Percentiles rank a stretch among this genome's conserved stretches.
Conservation (phyloP, 1,140 invertebrate species). For the Platyura marginata region DNA sequence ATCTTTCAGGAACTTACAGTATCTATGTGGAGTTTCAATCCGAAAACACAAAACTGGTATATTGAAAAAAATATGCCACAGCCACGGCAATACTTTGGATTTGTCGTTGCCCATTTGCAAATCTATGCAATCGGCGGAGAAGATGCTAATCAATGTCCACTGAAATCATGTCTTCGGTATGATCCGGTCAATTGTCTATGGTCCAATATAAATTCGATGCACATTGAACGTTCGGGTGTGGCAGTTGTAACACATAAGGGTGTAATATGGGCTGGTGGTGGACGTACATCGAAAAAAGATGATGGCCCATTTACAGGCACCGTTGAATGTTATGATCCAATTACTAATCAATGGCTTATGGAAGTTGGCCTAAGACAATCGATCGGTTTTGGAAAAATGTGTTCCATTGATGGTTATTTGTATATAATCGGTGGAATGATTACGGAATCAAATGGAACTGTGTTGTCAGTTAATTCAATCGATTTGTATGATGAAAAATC, state of each 20-base stretch:
- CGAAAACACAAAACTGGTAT: neutral
- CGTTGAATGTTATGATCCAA: neutral
- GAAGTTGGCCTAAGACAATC: neutral
- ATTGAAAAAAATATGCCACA: neutral
- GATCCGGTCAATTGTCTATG: neutral
- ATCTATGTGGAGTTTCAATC: neutral
- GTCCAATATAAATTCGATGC: neutral
- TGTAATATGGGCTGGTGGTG: neutral
- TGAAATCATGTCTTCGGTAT: neutral
- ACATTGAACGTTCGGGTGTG: neutral
- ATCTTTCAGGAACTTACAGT: neutral
- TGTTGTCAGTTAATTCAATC: neutral
- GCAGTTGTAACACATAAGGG: neutral
- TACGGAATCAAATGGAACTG: neutral
- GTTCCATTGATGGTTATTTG: neutral
- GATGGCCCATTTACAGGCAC: neutral
- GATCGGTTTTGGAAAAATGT: neutral
- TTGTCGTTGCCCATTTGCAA: neutral
- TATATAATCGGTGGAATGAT: neutral
- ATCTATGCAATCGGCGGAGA: conserved; percentile 1
- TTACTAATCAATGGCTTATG: neutral
- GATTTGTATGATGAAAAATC: neutral
- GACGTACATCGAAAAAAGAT: neutral
- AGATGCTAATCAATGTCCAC: too few relatives aligned
- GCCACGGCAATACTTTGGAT: neutral